Base-by-base conservation (phyloP, 2,113 vertebrate genomes). In the Seriola dumerili region DNA sequence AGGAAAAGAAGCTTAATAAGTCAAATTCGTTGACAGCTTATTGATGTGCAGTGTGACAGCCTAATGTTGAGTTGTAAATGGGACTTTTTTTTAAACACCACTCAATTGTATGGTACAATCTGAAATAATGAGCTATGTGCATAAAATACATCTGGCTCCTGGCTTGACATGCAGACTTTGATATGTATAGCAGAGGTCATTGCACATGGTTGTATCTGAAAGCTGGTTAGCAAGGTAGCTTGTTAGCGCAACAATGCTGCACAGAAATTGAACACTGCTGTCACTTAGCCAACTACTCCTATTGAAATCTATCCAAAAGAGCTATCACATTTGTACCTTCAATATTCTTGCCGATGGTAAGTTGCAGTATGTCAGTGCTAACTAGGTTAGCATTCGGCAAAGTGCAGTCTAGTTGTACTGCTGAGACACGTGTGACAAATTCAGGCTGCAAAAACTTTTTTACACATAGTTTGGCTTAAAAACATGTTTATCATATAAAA, bases 121-220 rank as follows among this genome's bases (percentile, higher is more conserved):
- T 78, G 61, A 88, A 89, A 92, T 93, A 92, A 93, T 93, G 89
- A 91, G 88, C 81, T 68, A 82, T 83, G 78, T 86, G 83, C 81
- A 85, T 87, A 68, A 73, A 80, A 89, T 81, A 32, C 70, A 85
- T 85, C 85, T 73, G 66, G 73, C 46, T 73, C 71, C 67, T 59
- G 63, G 74, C 85, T 76, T 91, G 91, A 90, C 89, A 80, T 59
- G 76, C 70, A 58, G 85, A 81, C 70, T 80, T 80, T 88, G 88
- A 88, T 84, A 89, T 34, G 65, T 79, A 77, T 65, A 73, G 76
- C 84, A 83, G 77, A 89, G 81, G 82, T 84, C 79, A 81, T 34
- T 85, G 88, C 78, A 72, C 72, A 83, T 76, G 69, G 76, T 78
- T 85, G 80, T 84, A 77, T 89, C 81, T 84, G 78, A 82, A 84